Evolutionary conservation across 2,113 vertebrate genomes (phyloP).

Genomic region (Prunella himalayana): DNA sequence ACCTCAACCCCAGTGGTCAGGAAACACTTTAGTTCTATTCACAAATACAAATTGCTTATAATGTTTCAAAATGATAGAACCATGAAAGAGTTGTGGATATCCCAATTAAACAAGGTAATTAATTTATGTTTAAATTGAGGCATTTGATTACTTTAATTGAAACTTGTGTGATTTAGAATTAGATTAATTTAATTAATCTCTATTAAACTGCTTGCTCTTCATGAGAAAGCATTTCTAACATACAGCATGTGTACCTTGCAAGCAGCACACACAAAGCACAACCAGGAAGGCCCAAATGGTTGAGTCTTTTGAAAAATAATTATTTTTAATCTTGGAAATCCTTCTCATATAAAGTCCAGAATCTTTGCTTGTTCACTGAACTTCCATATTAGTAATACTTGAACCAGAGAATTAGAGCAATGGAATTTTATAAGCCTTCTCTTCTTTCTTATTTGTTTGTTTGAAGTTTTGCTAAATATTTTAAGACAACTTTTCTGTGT

Average conservation of each 20-base stretch:
- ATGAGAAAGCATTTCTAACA: neutral
- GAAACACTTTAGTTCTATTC: slow-evolving; percentile 15
- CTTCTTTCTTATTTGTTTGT: neutral
- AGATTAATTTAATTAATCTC: neutral
- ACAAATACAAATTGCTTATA: neutral
- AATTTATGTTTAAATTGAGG: neutral
- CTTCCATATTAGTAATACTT: neutral
- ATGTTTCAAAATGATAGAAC: neutral
- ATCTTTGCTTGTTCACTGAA: neutral
- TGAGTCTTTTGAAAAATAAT: neutral
- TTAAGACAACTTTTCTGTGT: neutral
- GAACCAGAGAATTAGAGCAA: neutral
- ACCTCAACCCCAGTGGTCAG: neutral
- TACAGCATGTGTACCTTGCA: neutral
- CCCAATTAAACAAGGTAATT: neutral
- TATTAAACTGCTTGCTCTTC: neutral
- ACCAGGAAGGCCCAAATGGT: neutral
- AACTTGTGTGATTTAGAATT: neutral
- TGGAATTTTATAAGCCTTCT: neutral
- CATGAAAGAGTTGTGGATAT: neutral
- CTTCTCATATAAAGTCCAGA: neutral
- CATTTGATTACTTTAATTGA: neutral
- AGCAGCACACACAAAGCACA: neutral
- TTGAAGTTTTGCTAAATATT: neutral
- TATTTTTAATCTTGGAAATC: neutral